Evolutionary conservation across 2,797 vertebrate species (phyloP).

Genomic region (Sebastiscus albofasciatus): DNA sequence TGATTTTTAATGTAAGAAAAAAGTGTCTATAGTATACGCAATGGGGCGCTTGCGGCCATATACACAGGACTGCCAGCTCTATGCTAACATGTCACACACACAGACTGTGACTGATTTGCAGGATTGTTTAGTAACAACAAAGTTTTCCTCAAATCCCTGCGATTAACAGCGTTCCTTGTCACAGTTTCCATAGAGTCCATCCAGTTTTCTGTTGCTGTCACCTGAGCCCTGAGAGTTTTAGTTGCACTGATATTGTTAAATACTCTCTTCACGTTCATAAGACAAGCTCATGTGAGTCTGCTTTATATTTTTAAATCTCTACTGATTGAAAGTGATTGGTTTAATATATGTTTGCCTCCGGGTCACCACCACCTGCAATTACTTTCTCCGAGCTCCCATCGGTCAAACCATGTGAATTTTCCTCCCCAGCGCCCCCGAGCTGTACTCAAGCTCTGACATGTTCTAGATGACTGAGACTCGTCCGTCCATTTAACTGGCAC

Average conservation of each 20-base stretch:
- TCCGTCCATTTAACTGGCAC: constrained; percentile 34
- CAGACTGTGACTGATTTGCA: background rate
- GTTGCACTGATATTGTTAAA: background rate
- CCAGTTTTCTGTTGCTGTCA: background rate
- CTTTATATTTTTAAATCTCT: constrained; percentile 3
- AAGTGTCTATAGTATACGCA: background rate
- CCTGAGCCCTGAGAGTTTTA: background rate
- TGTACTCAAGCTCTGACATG: background rate
- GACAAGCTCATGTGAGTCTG: background rate
- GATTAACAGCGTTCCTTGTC: background rate
- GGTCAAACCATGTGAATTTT: constrained; percentile 12
- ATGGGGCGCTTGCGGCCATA: too few species aligned
- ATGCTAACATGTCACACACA: background rate
- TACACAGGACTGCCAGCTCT: background rate
- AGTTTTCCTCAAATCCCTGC: background rate
- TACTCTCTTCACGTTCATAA: background rate
- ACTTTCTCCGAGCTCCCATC: constrained; percentile 3
- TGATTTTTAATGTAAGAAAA: background rate
- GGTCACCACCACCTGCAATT: background rate
- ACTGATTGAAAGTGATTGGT: constrained; percentile 21
- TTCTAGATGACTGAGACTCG: constrained; percentile 47
- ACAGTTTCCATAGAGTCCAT: constrained; percentile 4
- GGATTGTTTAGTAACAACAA: background rate
- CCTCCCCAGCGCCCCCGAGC: constrained; percentile 2
- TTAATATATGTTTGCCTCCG: background rate